Percentiles rank a stretch among this genome's conserved stretches.
These are phyloP conservation scores for Ictalurus furcatus DNA, from an alignment of 2,113 vertebrate species.

Conservation along the genomic window DNA sequence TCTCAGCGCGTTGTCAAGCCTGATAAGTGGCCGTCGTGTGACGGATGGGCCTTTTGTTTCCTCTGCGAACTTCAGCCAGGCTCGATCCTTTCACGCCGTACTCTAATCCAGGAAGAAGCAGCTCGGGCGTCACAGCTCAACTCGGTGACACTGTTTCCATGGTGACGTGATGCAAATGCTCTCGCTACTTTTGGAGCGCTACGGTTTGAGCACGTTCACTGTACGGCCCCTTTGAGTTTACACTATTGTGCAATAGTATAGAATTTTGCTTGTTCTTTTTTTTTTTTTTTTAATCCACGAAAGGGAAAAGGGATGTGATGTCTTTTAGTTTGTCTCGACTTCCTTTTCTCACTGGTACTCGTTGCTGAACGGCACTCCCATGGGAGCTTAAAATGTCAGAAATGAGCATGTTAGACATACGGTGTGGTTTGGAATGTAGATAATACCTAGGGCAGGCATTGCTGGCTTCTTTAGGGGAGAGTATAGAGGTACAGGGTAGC, in stretches of 20 bases:
- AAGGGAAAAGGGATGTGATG: slow-evolving; percentile 18
- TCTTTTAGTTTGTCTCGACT: slow-evolving; percentile 12
- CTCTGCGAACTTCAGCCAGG: neutral
- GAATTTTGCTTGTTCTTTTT: neutral
- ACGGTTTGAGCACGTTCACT: neutral
- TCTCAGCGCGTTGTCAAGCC: neutral
- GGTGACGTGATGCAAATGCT: slow-evolving; percentile 39
- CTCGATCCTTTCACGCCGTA: slow-evolving; percentile 30
- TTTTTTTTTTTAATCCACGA: neutral
- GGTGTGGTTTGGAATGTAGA: neutral
- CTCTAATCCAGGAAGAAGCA: slow-evolving; percentile 45
- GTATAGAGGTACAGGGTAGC: slow-evolving; percentile 26
- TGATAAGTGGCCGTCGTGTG: slow-evolving; percentile 13
- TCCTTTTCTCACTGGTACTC: neutral
- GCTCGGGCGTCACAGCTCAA: slow-evolving; percentile 37
- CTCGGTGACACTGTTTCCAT: slow-evolving; percentile 30
- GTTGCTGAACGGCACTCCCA: neutral
- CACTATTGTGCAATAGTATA: neutral
- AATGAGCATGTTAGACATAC: neutral
- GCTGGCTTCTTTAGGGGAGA: slow-evolving; percentile 10
- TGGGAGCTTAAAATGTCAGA: neutral
- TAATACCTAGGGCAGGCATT: neutral
- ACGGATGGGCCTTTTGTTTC: slow-evolving; percentile 25
- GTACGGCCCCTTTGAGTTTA: neutral
- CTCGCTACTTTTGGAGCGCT: neutral